Base-by-base conservation (phyloP, 2,797 vertebrate species). In the Morus bassanus region DNA sequence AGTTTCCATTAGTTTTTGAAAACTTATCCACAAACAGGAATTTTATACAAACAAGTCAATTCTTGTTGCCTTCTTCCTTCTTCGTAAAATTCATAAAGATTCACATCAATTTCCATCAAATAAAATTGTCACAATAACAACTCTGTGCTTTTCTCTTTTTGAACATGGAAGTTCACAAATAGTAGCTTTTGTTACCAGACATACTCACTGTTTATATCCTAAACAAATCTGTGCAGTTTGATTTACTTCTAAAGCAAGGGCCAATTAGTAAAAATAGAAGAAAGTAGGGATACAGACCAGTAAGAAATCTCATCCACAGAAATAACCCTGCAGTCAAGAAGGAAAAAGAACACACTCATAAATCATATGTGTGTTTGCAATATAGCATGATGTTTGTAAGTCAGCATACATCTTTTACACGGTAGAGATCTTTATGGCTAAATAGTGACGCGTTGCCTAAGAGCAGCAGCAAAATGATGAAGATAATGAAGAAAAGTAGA, bases 401-500 rank as follows among this genome's bases (percentile, higher is more conserved):
- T 45, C 89, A 85, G 53, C 39, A 65, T 16, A 64, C 18, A 13
- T 45, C 75, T 92, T 88, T 48, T 30, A 64, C 14, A 24, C 17
- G 15, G 35, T n/a, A 59, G 82, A 83, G 72, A 61, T 43, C 16
- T 60, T 86, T 92, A 78, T 57, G 19, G 37, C 30, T 79, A 85
- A 85, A 88, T 81, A 27, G 15, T 87, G 73, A 74, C n/a, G 24
- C 10, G 41, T 48, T 94, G 8, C 30, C 74, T 50, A 88, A 96
- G 35, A 77, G 69, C n/a, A 84, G 73, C 79, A 74, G 50, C 43
- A 94, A 78, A 88, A 96, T 63, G 24, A 89, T 74, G 85, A 24
- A 33, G 53, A 83, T 83, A 83, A 94, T 65, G 82, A 90, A 57
- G 76, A 91, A 78, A 85, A 81, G 89, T 85, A 89, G 72, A 65